Percentiles rank a stretch among this genome's conserved stretches.
Evolutionary conservation across 2,797 vertebrate genomes (phyloP).

Genomic region (Epinephelus coioides): DNA sequence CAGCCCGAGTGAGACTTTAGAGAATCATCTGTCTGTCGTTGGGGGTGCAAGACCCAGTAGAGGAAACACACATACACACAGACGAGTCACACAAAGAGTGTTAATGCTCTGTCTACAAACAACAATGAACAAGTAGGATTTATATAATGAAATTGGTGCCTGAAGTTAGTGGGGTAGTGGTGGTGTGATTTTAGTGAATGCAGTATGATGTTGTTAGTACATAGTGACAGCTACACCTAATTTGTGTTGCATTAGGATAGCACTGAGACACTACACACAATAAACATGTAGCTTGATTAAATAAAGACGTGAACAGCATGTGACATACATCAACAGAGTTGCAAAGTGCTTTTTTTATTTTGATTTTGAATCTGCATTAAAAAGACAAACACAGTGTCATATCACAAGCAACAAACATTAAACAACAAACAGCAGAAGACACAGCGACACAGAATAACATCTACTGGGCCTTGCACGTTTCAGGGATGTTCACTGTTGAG

Average conservation of each 20-base stretch:
- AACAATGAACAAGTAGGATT: slow-evolving; percentile 4
- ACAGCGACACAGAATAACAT: slow-evolving; percentile 61
- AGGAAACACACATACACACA: slow-evolving; percentile 51
- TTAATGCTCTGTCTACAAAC: background rate
- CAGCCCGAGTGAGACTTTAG: background rate
- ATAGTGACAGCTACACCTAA: background rate
- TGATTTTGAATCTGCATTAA: slow-evolving; percentile 81
- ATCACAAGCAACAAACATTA: slow-evolving; percentile 74
- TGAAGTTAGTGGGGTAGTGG: background rate
- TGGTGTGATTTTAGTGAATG: background rate
- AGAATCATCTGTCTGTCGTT: background rate
- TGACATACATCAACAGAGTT: slow-evolving; percentile 71
- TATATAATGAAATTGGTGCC: background rate
- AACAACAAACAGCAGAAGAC: slow-evolving; percentile 69
- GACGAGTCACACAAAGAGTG: slow-evolving; percentile 54
- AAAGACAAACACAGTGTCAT: slow-evolving; percentile 73
- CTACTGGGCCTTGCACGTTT: slow-evolving; percentile 73
- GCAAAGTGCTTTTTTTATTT: slow-evolving; percentile 74
- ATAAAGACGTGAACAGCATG: slow-evolving; percentile 57
- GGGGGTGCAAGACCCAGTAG: slow-evolving; percentile 70
- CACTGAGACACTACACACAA: background rate
- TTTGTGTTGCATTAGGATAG: background rate
- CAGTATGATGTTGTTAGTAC: background rate
- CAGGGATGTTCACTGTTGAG: slow-evolving; percentile 73
- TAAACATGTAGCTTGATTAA: slow-evolving; percentile 26